Evolutionary conservation across 2,797 vertebrate species (phyloP).

Genomic region (Psittacula derbiana): DNA sequence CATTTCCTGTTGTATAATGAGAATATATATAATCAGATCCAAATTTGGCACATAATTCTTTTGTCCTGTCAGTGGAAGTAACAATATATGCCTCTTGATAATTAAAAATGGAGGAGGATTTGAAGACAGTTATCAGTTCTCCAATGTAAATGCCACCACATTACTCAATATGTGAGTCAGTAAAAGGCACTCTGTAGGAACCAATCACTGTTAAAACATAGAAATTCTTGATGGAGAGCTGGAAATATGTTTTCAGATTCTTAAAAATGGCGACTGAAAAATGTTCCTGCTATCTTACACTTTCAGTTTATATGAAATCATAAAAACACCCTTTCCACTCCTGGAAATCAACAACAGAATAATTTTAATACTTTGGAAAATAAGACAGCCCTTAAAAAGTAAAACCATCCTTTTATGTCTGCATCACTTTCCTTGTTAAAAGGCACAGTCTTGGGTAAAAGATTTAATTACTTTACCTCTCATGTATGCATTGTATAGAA

Average conservation of each 20-base stretch:
- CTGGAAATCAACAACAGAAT: neutral
- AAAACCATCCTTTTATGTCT: neutral
- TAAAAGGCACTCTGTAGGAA: neutral
- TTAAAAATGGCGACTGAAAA: neutral
- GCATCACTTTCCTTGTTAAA: neutral
- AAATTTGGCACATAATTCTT: neutral
- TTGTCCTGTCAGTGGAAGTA: neutral
- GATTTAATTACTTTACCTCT: slow-evolving; percentile 19
- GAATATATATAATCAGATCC: neutral
- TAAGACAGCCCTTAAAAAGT: neutral
- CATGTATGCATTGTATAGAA: neutral
- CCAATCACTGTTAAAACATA: neutral
- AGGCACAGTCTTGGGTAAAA: neutral
- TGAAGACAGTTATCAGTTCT: neutral
- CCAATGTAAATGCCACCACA: neutral
- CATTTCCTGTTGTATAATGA: neutral
- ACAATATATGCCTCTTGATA: neutral
- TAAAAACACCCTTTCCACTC: neutral
- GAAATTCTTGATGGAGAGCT: neutral
- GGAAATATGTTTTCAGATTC: neutral
- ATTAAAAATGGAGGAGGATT: neutral
- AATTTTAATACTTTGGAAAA: neutral
- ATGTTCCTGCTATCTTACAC: neutral
- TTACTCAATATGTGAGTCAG: neutral
- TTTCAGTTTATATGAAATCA: neutral